Evolutionary conservation across 2,797 vertebrate genomes (phyloP).

Genomic region (Spheniscus humboldti): DNA sequence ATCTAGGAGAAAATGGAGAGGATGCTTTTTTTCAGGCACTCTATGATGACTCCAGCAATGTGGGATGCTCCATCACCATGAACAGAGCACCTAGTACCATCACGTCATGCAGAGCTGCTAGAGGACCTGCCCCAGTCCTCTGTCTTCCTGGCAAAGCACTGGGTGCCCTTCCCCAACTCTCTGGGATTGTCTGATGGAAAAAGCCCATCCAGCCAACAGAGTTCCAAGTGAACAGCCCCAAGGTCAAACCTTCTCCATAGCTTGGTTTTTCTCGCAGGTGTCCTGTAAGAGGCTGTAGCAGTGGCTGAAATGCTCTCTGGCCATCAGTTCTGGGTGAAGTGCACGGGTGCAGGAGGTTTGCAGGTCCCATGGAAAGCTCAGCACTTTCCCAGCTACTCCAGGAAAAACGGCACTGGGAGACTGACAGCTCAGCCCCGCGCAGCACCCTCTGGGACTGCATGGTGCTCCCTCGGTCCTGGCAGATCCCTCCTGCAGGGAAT

Average conservation of each 20-base stretch:
- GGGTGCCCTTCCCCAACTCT: rapidly evolving
- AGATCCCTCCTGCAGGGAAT: not conserved
- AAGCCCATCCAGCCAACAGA: not conserved
- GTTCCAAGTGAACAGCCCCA: rapidly evolving
- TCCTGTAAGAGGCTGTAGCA: not conserved
- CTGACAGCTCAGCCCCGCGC: not conserved
- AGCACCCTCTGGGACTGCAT: not conserved
- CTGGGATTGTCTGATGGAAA: not conserved
- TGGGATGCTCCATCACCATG: not conserved
- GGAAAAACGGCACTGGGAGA: rapidly evolving
- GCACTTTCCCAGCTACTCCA: not conserved
- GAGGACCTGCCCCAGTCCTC: not conserved
- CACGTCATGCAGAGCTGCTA: not conserved
- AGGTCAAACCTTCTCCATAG: not conserved
- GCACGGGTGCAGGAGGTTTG: not conserved
- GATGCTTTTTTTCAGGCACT: not conserved
- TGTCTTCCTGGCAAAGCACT: not conserved
- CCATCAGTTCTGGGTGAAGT: not conserved
- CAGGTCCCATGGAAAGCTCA: not conserved
- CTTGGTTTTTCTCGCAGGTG: not conserved
- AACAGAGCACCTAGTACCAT: not conserved
- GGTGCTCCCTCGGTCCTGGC: not conserved
- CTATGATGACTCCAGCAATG: not conserved
- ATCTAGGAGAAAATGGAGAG: not conserved
- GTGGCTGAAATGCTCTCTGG: not conserved